Conservation (phyloP, 1,140 invertebrate species). For the Caenorhabditis inopinata region DNA sequence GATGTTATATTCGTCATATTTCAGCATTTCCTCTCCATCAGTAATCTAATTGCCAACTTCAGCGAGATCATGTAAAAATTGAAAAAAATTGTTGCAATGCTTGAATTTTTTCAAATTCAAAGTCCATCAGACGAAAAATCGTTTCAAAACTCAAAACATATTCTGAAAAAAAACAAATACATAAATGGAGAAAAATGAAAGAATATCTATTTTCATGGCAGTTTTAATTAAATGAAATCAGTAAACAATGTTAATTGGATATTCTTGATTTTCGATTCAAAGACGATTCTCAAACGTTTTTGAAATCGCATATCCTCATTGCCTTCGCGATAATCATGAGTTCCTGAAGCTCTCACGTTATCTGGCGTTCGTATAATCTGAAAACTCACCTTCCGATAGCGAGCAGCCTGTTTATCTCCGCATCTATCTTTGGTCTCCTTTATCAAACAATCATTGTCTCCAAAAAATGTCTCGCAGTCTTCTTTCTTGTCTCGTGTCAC, state of each 20-base stretch:
- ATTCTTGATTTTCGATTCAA: no score
- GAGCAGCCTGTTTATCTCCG: neutral
- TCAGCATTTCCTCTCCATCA: conserved; percentile 10
- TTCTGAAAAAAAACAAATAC: no score
- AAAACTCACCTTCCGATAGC: neutral
- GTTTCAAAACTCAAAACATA: no score
- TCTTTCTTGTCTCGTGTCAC: neutral
- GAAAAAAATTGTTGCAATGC: no score
- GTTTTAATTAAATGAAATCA: no score
- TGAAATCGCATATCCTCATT: neutral
- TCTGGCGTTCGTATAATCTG: neutral
- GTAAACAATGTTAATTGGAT: no score
- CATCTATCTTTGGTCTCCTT: neutral
- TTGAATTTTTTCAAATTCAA: no score
- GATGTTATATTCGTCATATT: no score
- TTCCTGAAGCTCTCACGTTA: neutral
- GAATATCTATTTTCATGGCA: no score
- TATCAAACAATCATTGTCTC: neutral
- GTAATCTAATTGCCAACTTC: neutral
- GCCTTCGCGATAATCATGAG: neutral
- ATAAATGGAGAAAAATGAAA: no score
- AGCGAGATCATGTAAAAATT: no score
- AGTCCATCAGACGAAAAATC: no score
- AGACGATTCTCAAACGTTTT: neutral
- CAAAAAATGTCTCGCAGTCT: neutral